Evolutionary conservation across 2,113 vertebrate genomes (phyloP).

Genomic region (Halichoerus grypus): DNA sequence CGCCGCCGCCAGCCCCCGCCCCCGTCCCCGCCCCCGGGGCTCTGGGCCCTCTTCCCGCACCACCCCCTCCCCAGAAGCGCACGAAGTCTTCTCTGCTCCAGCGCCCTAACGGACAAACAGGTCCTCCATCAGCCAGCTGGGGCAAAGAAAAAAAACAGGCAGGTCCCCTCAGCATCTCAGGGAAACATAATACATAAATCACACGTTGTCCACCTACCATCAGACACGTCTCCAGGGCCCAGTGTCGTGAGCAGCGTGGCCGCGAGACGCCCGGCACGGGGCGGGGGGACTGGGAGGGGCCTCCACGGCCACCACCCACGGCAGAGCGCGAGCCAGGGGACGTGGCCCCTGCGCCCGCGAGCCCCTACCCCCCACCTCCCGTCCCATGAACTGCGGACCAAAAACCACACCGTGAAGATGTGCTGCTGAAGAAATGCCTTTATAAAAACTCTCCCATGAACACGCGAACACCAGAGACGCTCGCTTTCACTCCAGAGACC

Average conservation of each 20-base stretch:
- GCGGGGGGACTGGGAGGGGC: conserved; percentile 17
- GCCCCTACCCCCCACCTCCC: background rate
- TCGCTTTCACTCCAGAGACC: conserved; percentile 60
- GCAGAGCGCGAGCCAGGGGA: background rate
- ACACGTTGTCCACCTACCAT: conserved; percentile 82
- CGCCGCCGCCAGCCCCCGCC: accelerated
- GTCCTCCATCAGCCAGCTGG: conserved; percentile 75
- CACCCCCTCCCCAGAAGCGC: background rate
- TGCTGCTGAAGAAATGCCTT: background rate
- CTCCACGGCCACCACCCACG: conserved; percentile 63
- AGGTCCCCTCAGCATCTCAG: conserved; percentile 82
- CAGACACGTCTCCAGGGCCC: conserved; percentile 84
- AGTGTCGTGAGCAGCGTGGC: conserved; percentile 80
- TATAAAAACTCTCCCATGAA: background rate
- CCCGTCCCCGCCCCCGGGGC: no score
- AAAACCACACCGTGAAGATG: conserved; percentile 67
- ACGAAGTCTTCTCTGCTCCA: conserved; percentile 69
- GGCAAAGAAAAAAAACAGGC: conserved; percentile 70
- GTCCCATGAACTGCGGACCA: conserved; percentile 48
- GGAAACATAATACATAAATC: conserved; percentile 86
- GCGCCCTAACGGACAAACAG: conserved; percentile 80
- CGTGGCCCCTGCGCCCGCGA: accelerated
- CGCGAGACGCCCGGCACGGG: conserved; percentile 82
- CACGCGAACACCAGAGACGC: conserved; percentile 58
- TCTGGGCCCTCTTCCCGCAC: background rate